Percentiles rank a stretch among this genome's conserved stretches.
Evolutionary conservation across 2,113 vertebrate species (phyloP).

Genomic region (Odontophorus gujanensis): DNA sequence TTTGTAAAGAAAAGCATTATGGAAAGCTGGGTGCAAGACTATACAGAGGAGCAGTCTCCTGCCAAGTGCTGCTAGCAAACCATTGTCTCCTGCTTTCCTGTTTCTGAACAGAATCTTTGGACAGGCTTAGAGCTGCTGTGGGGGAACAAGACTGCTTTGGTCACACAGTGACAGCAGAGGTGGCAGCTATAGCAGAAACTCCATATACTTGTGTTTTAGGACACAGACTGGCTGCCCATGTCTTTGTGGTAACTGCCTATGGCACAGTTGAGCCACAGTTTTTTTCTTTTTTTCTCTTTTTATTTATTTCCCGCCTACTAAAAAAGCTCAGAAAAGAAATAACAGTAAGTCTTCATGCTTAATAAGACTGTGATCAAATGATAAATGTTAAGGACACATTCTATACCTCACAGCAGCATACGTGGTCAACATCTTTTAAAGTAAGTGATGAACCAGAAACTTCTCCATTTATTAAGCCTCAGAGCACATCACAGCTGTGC

Average conservation of each 20-base stretch:
- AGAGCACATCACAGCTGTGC: background rate
- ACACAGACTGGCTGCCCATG: background rate
- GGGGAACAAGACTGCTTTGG: background rate
- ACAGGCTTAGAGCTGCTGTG: background rate
- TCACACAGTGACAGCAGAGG: background rate
- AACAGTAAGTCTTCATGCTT: rapidly evolving
- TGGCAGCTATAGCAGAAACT: background rate
- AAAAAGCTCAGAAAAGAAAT: background rate
- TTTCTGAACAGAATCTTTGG: background rate
- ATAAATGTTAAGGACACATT: background rate
- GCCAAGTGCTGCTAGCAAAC: background rate
- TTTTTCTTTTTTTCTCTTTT: background rate
- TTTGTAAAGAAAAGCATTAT: background rate
- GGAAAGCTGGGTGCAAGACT: background rate
- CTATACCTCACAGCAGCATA: background rate
- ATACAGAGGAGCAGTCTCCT: background rate
- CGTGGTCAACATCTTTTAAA: background rate
- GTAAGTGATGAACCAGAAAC: background rate
- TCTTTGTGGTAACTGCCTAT: background rate
- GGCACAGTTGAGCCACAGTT: background rate
- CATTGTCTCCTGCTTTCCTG: background rate
- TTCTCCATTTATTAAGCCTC: background rate
- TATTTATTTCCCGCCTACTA: background rate
- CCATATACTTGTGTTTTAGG: background rate
- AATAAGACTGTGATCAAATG: background rate